Base-by-base conservation (phyloP, 37 sponge, comb jelly and placozoan species). In the Axinella damicornis region DNA sequence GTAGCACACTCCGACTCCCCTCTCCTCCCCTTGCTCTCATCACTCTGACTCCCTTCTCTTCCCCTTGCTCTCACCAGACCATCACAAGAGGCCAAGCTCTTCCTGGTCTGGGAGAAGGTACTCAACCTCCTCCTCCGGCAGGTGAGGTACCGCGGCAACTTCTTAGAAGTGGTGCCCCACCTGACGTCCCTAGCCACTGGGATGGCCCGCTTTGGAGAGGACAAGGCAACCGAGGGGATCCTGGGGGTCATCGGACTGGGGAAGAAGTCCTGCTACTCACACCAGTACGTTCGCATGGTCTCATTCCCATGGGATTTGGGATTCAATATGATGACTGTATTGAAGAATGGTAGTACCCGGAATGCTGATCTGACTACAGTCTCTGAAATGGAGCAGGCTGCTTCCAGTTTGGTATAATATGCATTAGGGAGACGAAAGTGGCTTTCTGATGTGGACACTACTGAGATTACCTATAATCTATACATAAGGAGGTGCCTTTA, bases 181-280 rank as follows among this genome's bases (percentile, higher is more conserved):
- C 18, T 96, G 25, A 69, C 85, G 2, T 63, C 73, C 37, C 52
- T 96, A 36, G 89, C 80, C 13, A 74, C 74, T 17, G 52, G 57
- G 5, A 55, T 96, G 28, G 39, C 53, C 12, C 58, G 89, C 0
- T 80, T 79, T 52, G 92, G 92, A 36, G 97, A 93, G 60, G 97
- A 96, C 75, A 93, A 93, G 69, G 85, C 86, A 1, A 73, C 86
- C 16, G 94, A 93, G n/a, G 97, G 97, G 30, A 62, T 96, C 28
- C 84, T 96, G 18, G 94, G 97, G 17, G 92, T 70, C 19, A 90
- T 96, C 69, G 94, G 97, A 35, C 71, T 96, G 36, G 97, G 97
- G 17, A 93, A 88, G 85, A 90, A 82, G 57, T 93, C 97, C 22
- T 18, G 38, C 19, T 85, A 91, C 79, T 74, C 85, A 28, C 38